Evolutionary conservation across 2,797 vertebrate genomes (phyloP).

Genomic region (Champsocephalus esox): DNA sequence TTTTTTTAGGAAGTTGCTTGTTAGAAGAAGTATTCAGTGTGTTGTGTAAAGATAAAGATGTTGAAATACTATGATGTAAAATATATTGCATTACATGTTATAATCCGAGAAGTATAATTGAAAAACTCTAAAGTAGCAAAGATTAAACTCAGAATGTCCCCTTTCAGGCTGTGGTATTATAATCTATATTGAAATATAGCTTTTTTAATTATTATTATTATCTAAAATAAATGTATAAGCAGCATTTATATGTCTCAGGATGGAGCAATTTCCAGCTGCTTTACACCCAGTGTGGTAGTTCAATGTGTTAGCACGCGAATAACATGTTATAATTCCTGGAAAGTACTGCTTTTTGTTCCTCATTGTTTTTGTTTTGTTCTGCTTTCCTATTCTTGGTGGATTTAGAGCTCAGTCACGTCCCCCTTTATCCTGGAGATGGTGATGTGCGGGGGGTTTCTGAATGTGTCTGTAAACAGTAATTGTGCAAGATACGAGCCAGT

Average conservation of each 20-base stretch:
- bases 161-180: neutral
- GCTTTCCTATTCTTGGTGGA: neutral
- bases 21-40: too few relatives aligned
- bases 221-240: too few relatives aligned
- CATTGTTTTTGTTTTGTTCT: neutral
- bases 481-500: fast-evolving
- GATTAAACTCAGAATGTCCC: neutral
- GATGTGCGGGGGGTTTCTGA: neutral
- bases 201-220: too few relatives aligned
- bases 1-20: too few relatives aligned
- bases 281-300: too few relatives aligned
- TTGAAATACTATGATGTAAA: neutral
- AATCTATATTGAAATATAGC: neutral
- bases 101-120: too few relatives aligned
- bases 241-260: too few relatives aligned
- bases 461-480: fast-evolving
- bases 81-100: neutral
- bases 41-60: neutral
- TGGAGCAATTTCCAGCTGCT: too few relatives aligned
- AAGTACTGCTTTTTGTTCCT: neutral
- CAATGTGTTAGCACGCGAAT: too few relatives aligned
- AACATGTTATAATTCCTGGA: too few relatives aligned
- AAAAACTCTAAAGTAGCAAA: neutral
- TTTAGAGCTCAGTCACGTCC: too few relatives aligned
- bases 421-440: fast-evolving